Conservation (phyloP, 2,888 invertebrate species). For the Tiphia femorata region DNA sequence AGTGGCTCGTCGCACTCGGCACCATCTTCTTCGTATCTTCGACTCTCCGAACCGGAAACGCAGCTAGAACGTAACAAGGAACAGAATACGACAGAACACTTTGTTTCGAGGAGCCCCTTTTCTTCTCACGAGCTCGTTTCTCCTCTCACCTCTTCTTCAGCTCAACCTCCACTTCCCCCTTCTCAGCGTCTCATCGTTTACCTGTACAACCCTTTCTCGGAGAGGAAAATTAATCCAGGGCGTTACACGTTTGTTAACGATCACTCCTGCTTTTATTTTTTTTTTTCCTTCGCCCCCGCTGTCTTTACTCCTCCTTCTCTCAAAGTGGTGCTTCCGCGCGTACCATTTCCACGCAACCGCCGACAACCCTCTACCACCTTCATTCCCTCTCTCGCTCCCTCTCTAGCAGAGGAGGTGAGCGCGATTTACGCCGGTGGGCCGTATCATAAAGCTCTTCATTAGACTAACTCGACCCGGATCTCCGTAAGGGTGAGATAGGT, state of each 20-base stretch:
- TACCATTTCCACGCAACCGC: too few relatives aligned
- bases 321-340: background rate
- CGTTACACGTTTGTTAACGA: background rate
- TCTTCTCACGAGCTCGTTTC: conserved; percentile 8
- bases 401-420: too few relatives aligned
- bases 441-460: conserved; percentile 52
- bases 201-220: too few relatives aligned
- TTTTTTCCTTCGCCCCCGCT: background rate
- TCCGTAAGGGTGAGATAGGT: conserved; percentile 36
- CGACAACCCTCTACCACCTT: too few relatives aligned
- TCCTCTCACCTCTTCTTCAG: conserved; percentile 1
- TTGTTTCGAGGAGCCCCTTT: conserved; percentile 29
- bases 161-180: too few relatives aligned
- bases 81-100: conserved; percentile 22
- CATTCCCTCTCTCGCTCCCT: too few relatives aligned
- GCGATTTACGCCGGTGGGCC: conserved; percentile 35
- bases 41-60: conserved; percentile 13
- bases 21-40: conserved; percentile 22
- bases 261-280: background rate
- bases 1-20: conserved; percentile 25
- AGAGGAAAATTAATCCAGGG: too few relatives aligned
- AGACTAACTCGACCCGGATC: conserved; percentile 45
- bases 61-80: conserved; percentile 15
- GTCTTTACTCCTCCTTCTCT: too few relatives aligned
- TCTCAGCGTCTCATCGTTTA: background rate